Conservation (phyloP, 2,888 invertebrate genomes). For the Congeria kusceri region DNA sequence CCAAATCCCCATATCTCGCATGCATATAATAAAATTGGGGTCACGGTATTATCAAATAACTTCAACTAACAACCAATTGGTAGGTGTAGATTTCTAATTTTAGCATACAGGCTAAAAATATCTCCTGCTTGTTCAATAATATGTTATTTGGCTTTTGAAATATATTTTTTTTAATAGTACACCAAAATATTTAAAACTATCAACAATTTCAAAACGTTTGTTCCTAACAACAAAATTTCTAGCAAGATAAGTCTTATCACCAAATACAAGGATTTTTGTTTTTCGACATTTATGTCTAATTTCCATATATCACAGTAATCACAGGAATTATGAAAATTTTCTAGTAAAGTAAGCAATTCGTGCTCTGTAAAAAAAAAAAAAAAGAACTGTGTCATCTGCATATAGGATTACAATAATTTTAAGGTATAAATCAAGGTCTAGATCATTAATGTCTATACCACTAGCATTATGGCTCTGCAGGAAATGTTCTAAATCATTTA, state of each 20-base stretch:
- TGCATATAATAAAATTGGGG: slow-evolving; percentile 1
- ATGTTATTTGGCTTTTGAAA: slow-evolving; percentile 13
- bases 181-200: slow-evolving; percentile 36
- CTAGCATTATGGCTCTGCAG: background rate
- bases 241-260: background rate
- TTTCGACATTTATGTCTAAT: slow-evolving; percentile 20
- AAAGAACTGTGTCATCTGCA: slow-evolving; percentile 36
- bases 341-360: background rate
- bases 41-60: slow-evolving; percentile 7
- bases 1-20: slow-evolving; percentile 4
- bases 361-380: background rate
- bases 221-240: slow-evolving; percentile 5
- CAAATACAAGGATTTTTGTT: slow-evolving; percentile 23
- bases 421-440: slow-evolving; percentile 7
- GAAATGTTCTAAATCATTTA: slow-evolving; percentile 21
- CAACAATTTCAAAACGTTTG: slow-evolving; percentile 4
- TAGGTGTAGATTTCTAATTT: background rate
- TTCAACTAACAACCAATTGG: background rate
- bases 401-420: slow-evolving; percentile 29
- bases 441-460: background rate
- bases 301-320: slow-evolving; percentile 23
- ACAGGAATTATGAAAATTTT: background rate
- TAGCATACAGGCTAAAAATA: slow-evolving; percentile 9
- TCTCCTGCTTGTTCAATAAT: slow-evolving; percentile 14
- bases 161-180: slow-evolving; percentile 6